phyloP scores from a whole-genome alignment of 2,113 vertebrate species.

The Picathartes gymnocephalus region DNA sequence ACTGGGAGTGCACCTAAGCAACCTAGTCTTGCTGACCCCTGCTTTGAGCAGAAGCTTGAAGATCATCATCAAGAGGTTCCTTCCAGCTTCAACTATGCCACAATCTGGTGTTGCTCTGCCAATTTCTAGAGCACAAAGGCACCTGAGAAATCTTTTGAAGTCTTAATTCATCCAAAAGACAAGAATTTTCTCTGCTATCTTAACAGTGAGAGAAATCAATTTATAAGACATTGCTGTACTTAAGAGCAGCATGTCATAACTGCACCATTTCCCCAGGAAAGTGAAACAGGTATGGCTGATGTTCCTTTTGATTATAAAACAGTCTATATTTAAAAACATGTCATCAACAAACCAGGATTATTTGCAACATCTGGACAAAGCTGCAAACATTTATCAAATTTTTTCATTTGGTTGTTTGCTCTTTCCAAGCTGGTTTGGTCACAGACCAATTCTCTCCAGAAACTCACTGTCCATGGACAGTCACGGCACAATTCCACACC shows the following conservation, averaged over 20 bases:
- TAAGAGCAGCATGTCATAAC: background rate
- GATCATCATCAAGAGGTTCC: background rate
- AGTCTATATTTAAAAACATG: constrained; percentile 17
- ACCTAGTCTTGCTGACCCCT: background rate
- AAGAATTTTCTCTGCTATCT: background rate
- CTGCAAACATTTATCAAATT: background rate
- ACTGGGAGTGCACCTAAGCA: background rate
- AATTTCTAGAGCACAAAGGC: background rate
- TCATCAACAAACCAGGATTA: background rate
- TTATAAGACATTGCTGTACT: background rate
- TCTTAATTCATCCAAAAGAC: background rate
- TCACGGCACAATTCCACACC: background rate
- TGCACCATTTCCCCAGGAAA: background rate
- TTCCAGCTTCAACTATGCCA: background rate
- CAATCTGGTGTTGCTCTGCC: background rate
- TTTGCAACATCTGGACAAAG: background rate
- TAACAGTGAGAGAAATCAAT: background rate
- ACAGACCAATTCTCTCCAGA: background rate
- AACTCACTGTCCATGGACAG: background rate
- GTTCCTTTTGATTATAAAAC: background rate
- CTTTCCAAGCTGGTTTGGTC: background rate
- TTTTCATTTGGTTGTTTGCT: background rate
- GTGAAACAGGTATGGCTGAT: background rate
- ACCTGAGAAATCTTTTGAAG: background rate
- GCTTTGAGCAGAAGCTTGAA: background rate